Percentiles rank a stretch among this genome's conserved stretches.
Conservation (phyloP, 2,888 invertebrate species). For the Allolobophora icterica region DNA sequence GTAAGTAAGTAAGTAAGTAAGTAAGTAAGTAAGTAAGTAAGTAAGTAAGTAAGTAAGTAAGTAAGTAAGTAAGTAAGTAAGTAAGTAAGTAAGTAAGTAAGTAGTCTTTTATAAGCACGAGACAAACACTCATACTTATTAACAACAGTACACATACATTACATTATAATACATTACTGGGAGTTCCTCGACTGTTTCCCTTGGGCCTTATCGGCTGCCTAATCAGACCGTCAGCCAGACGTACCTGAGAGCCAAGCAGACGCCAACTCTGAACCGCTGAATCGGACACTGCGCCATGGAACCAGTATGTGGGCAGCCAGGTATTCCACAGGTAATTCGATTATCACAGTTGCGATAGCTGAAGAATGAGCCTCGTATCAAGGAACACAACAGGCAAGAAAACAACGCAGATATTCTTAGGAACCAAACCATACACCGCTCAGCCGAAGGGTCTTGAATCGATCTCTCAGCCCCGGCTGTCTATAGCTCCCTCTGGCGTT, state of each 20-base stretch:
- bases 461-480: neutral
- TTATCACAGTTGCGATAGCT: slow-evolving; percentile 44
- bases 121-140: no score
- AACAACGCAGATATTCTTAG: neutral
- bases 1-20: no score
- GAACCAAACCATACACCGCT: neutral
- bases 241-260: slow-evolving; percentile 62
- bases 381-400: neutral
- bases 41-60: no score
- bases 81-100: no score
- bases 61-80: no score
- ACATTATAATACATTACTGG: neutral
- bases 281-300: slow-evolving; percentile 32
- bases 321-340: slow-evolving; percentile 31
- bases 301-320: slow-evolving; percentile 35
- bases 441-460: neutral
- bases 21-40: no score
- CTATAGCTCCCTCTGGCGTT: neutral
- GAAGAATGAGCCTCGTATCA: neutral
- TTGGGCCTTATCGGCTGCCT: neutral
- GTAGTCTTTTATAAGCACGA: no score
- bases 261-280: slow-evolving; percentile 48
- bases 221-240: slow-evolving; percentile 34
- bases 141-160: no score
- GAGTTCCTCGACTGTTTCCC: neutral